Percentiles rank a stretch among this genome's conserved stretches.
phyloP scores from a whole-genome alignment of 2,888 invertebrate species.

The Selenia dentaria region DNA sequence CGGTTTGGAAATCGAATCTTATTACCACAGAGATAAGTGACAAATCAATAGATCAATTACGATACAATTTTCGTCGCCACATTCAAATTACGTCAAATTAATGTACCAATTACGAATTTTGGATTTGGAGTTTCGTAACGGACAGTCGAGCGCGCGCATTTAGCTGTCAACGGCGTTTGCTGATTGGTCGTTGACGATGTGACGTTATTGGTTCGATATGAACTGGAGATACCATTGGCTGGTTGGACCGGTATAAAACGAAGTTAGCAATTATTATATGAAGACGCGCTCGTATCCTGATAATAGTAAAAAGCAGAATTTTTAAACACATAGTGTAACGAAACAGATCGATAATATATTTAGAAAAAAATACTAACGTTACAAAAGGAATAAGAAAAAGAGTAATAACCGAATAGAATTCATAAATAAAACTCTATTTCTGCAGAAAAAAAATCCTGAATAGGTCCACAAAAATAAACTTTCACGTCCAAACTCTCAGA shows the following conservation, averaged over 20 bases:
- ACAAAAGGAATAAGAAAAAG: too few relatives aligned
- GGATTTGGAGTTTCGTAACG: constrained; percentile 46
- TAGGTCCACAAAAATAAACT: too few relatives aligned
- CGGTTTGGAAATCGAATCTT: constrained; percentile 35
- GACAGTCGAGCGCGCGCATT: constrained; percentile 18
- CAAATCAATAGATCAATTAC: constrained; percentile 71
- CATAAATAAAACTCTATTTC: too few relatives aligned
- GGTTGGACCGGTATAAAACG: not conserved
- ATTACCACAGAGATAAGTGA: constrained; percentile 47
- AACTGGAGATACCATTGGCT: constrained; percentile 4
- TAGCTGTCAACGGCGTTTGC: constrained; percentile 38
- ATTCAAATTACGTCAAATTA: constrained; percentile 56
- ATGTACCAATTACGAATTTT: constrained; percentile 42
- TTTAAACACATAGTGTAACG: too few relatives aligned
- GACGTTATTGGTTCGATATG: constrained; percentile 25
- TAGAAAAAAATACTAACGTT: too few relatives aligned
- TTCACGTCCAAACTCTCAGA: too few relatives aligned
- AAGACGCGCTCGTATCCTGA: too few relatives aligned
- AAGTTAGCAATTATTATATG: too few relatives aligned
- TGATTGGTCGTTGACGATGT: constrained; percentile 31
- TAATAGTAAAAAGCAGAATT: too few relatives aligned
- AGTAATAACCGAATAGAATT: too few relatives aligned
- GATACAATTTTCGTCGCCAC: constrained; percentile 32
- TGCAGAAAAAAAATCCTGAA: too few relatives aligned
- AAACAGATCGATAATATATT: too few relatives aligned